phyloP scores from a whole-genome alignment of 1,140 invertebrate species.

The Laodelphax striatellus region DNA sequence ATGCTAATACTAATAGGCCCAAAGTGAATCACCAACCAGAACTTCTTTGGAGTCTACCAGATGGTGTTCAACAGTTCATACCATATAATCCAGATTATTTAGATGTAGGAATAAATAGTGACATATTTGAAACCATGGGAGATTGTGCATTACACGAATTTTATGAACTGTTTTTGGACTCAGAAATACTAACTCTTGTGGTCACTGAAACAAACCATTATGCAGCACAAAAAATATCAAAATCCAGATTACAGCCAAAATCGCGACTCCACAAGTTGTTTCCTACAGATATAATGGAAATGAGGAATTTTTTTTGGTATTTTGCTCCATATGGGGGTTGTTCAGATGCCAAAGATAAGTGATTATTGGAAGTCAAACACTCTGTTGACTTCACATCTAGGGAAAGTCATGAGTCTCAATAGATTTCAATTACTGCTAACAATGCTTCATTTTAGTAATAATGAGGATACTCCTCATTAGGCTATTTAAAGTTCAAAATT shows the following conservation, averaged over 20 bases:
- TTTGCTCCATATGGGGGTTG: background rate
- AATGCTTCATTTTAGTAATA: background rate
- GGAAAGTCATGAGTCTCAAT: background rate
- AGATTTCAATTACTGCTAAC: background rate
- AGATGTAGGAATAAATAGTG: constrained; percentile 2
- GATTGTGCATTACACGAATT: constrained; percentile 15
- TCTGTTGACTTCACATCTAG: background rate
- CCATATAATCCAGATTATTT: too few species aligned
- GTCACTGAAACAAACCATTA: too few species aligned
- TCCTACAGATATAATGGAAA: too few species aligned
- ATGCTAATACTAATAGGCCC: too few species aligned
- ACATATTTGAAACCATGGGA: constrained; percentile 3
- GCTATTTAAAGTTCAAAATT: background rate
- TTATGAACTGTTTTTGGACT: too few species aligned
- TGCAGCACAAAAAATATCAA: too few species aligned
- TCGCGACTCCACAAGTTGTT: too few species aligned
- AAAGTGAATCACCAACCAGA: background rate
- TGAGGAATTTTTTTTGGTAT: too few species aligned
- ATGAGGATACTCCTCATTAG: background rate
- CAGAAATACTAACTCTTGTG: too few species aligned
- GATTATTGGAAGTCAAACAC: background rate
- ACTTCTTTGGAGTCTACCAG: background rate
- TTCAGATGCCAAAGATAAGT: background rate
- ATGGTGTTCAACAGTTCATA: background rate
- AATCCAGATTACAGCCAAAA: too few species aligned